Base-by-base conservation (phyloP, 2,888 invertebrate genomes). In the Polylopha cassiicola region DNA sequence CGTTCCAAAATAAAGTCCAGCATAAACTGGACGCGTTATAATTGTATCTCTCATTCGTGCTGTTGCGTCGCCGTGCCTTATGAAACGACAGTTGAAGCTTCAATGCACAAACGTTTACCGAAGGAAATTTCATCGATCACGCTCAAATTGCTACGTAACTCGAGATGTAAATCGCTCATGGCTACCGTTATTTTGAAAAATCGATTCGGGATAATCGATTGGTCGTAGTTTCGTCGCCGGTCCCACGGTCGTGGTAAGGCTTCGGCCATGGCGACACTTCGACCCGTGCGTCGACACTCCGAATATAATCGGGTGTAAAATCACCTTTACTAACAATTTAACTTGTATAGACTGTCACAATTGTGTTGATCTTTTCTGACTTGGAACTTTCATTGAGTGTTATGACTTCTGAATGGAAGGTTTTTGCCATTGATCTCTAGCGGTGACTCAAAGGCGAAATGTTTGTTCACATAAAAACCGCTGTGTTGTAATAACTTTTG, bases 171-270 rank as follows among this genome's bases (percentile, higher is more conserved):
- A 81, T 80, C 73, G 72, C 70, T 74, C 65, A 68, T 65, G 60
- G 65, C 71, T 75, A 70, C 84, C 81, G 84, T 84, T 85, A 84
- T 80, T 73, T 76, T 71, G 75, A 78, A 81, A 81, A 82, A 79
- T 80, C 80, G 78, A 78, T 80, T 78, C 65, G 68, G 58, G 54
- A 53, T 70, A 81, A 85, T 81, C 80, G 75, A 78, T 85, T 77
- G 39, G 77, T 67, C 54, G 68, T 77, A 73, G 81, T 80, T 74
- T 75, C 79, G 72, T 80, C 70, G 67, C 62, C 73, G 61, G 72
- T 82, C 84, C 81, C 84, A 82, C 82, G 82, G 76, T 76, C 65
- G 52, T 39, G 55, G 55, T 53, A 48, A 54, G 52, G 47, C 50
- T 47, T 50, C 48, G 51, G 53, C 50, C 50, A 44, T 47, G 47